Conservation (phyloP, 2,888 invertebrate species). For the Mythimna impura region DNA sequence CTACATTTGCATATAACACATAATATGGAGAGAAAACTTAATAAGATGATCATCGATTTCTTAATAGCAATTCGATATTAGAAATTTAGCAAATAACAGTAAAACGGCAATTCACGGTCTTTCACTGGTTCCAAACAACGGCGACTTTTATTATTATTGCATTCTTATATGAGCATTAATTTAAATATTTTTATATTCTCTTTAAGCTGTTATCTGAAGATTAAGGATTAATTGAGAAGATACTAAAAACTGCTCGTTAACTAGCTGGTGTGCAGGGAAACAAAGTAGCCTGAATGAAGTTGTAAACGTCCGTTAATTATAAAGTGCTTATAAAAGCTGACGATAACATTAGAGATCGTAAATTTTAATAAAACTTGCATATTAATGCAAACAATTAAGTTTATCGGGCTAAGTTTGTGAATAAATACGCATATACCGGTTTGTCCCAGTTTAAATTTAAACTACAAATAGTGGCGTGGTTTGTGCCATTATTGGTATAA, state of each 20-base stretch:
- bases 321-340: constrained; percentile 40
- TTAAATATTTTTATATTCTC: constrained; percentile 33
- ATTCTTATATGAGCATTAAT: constrained; percentile 39
- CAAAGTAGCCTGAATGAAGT: constrained; percentile 48
- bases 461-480: constrained; percentile 74
- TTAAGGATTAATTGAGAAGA: constrained; percentile 37
- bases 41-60: constrained; percentile 38
- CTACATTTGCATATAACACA: constrained; percentile 31
- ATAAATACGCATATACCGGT: constrained; percentile 64
- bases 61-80: constrained; percentile 43
- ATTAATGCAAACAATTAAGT: constrained; percentile 47
- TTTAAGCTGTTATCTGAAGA: constrained; percentile 31
- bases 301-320: constrained; percentile 41
- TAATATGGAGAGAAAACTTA: constrained; percentile 49
- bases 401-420: constrained; percentile 70
- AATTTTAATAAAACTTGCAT: constrained; percentile 43
- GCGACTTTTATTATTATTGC: constrained; percentile 55
- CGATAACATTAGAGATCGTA: constrained; percentile 27
- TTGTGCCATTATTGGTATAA: constrained; percentile 75
- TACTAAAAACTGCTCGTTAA: constrained; percentile 26
- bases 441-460: constrained; percentile 78
- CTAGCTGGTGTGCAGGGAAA: constrained; percentile 15
- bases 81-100: constrained; percentile 60
- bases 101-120: constrained; percentile 41
- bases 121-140: constrained; percentile 46